Percentiles rank a stretch among this genome's conserved stretches.
phyloP scores from a whole-genome alignment of 1,140 invertebrate genomes.

The Pentalonia nigronervosa region DNA sequence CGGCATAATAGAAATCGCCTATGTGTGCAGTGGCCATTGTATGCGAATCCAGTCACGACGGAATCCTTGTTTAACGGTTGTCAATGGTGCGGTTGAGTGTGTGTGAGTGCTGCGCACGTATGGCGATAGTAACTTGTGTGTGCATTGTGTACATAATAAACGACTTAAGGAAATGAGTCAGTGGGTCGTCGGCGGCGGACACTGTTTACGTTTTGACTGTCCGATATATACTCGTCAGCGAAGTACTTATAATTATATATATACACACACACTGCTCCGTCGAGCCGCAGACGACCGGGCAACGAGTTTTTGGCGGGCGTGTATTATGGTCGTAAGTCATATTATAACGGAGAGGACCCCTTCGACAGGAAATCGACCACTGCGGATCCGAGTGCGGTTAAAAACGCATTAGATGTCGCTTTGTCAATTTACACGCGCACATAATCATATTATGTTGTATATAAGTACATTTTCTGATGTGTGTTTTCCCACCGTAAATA shows the following conservation, averaged over 20 bases:
- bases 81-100: conserved; percentile 26
- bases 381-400: background rate
- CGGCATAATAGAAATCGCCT: conserved; percentile 52
- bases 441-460: background rate
- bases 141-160: conserved; percentile 22
- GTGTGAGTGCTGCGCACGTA: background rate
- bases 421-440: conserved; percentile 35
- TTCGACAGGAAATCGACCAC: conserved; percentile 20
- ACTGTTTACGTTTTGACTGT: conserved; percentile 44
- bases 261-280: too few species aligned
- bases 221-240: background rate
- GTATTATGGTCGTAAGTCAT: background rate
- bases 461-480: conserved; percentile 1
- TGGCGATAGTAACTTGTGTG: background rate
- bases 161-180: conserved; percentile 55
- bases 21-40: conserved; percentile 41
- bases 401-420: conserved; percentile 50
- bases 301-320: background rate
- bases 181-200: conserved; percentile 31
- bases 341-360: background rate
- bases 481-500: conserved; percentile 11
- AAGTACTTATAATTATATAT: background rate
- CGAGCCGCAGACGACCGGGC: background rate
- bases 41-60: conserved; percentile 56
- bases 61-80: conserved; percentile 56